A percentile compares a stretch with the other conserved stretches of the same genome.
These are phyloP conservation scores for Diaperis boleti DNA, from an alignment of 2,888 invertebrate species.

Conservation along the genomic window DNA sequence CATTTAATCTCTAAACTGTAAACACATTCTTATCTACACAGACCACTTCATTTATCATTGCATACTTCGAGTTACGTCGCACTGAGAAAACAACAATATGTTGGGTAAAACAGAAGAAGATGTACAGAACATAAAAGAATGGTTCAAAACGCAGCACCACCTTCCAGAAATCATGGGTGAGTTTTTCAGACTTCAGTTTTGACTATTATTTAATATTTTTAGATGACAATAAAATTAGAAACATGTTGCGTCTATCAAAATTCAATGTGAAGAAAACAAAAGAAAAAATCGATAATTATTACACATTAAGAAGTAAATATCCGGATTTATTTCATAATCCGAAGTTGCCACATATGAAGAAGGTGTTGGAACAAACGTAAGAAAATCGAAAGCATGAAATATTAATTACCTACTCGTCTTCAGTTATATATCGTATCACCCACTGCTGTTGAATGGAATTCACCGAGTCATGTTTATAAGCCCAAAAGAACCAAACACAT, in stretches of 20 bases:
- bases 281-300: slow-evolving; percentile 49
- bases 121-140: slow-evolving; percentile 49
- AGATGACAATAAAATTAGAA: slow-evolving; percentile 41
- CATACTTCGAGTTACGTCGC: too few species aligned
- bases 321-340: slow-evolving; percentile 51
- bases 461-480: not conserved
- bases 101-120: too few species aligned
- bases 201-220: not conserved
- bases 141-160: slow-evolving; percentile 54
- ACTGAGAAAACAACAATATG: too few species aligned
- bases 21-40: too few species aligned
- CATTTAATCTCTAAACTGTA: too few species aligned
- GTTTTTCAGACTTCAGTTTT: not conserved
- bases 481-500: not conserved
- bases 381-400: not conserved
- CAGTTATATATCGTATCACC: not conserved
- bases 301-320: slow-evolving; percentile 44
- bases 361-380: not conserved
- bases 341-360: slow-evolving; percentile 15
- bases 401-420: too few species aligned
- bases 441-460: not conserved
- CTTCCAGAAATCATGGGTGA: slow-evolving; percentile 51
- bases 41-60: too few species aligned
- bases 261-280: slow-evolving; percentile 47
- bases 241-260: slow-evolving; percentile 41